Evolutionary conservation across 2,888 invertebrate species (phyloP).

Genomic region (Anthophora plumipes): DNA sequence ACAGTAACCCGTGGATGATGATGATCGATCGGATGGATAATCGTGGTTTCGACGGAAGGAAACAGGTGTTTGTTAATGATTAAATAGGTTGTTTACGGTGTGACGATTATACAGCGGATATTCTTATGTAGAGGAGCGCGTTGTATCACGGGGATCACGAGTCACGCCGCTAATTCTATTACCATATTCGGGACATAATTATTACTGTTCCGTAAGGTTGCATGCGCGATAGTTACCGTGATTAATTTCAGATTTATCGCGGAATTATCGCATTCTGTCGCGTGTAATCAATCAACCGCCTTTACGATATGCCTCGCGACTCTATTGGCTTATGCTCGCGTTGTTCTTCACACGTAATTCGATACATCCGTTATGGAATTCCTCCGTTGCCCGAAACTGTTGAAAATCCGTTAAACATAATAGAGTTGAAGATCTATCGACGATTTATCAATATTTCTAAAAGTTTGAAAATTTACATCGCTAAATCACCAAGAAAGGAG

Average conservation of each 20-base stretch:
- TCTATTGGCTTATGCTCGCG: background rate
- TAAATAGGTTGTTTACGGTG: background rate
- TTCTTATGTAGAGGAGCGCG: conserved; percentile 13
- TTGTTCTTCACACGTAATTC: conserved; percentile 12
- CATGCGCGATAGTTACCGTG: conserved; percentile 51
- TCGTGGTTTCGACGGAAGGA: background rate
- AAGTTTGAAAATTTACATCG: background rate
- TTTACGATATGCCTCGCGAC: conserved; percentile 13
- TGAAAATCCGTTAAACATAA: background rate
- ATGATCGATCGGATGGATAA: background rate
- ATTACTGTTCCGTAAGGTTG: conserved; percentile 49
- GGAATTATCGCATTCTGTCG: conserved; percentile 64
- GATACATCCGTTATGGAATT: background rate
- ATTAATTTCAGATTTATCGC: conserved; percentile 67
- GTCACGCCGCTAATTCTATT: conserved; percentile 58
- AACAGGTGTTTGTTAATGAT: background rate
- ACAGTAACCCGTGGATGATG: background rate
- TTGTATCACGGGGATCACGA: conserved; percentile 32
- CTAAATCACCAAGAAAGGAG: too few species aligned
- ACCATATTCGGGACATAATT: conserved; percentile 56
- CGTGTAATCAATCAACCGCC: conserved; percentile 61
- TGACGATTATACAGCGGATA: background rate
- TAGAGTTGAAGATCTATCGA: background rate
- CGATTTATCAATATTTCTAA: background rate
- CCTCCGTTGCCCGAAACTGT: background rate